These are phyloP conservation scores for Ridgeia piscesae DNA, from an alignment of 1,140 invertebrate genomes.

Conservation along the genomic window DNA sequence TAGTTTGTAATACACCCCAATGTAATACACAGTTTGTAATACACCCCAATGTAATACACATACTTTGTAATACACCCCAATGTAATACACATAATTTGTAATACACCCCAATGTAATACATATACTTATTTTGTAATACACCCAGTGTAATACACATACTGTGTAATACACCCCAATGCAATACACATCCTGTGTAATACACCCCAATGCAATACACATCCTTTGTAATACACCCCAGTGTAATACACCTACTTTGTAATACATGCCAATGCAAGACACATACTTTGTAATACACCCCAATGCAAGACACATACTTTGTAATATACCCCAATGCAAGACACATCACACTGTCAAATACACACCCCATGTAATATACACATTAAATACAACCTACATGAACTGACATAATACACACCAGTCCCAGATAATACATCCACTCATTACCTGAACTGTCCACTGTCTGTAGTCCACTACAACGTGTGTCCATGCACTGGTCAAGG, in stretches of 20 bases:
- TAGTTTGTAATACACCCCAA: not conserved
- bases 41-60: not conserved
- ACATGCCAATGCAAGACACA: too few relatives aligned
- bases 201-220: too few relatives aligned
- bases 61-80: not conserved
- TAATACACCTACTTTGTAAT: not conserved
- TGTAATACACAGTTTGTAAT: too few relatives aligned
- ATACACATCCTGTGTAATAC: not conserved
- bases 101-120: too few relatives aligned
- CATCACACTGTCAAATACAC: not conserved
- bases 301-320: not conserved
- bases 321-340: not conserved
- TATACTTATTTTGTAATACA: too few relatives aligned
- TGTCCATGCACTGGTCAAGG: not conserved
- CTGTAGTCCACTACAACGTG: too few relatives aligned
- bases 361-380: not conserved
- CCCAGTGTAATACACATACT: too few relatives aligned
- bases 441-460: not conserved
- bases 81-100: not conserved
- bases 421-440: not conserved
- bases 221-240: not conserved
- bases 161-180: not conserved
- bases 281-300: not conserved
- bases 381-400: not conserved
- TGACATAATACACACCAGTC: too few relatives aligned